phyloP scores from a whole-genome alignment of 2,888 invertebrate genomes.

The Eueremaeus valkanovi region DNA sequence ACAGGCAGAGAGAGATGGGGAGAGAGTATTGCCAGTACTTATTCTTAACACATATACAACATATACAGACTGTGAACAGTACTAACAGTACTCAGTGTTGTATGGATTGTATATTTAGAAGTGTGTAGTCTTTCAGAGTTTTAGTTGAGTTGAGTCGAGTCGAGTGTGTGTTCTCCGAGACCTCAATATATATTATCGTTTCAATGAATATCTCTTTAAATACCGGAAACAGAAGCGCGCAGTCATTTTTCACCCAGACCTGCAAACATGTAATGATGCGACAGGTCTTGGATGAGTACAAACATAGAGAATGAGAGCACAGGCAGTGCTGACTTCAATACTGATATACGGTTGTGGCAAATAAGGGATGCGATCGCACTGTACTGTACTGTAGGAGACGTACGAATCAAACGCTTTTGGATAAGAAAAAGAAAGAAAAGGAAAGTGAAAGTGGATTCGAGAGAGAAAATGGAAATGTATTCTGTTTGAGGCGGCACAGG shows the following conservation, averaged over 20 bases:
- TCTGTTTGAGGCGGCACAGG: no score
- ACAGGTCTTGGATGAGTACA: not conserved
- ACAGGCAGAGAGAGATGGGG: not conserved
- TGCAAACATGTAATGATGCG: not conserved
- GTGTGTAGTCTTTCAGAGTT: no score
- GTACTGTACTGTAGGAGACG: not conserved
- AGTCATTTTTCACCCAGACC: not conserved
- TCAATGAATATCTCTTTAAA: slow-evolving; percentile 16
- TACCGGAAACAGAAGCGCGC: not conserved
- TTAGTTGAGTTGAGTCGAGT: not conserved
- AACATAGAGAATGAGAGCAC: no score
- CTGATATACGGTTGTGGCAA: no score
- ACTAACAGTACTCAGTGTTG: no score
- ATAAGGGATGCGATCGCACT: not conserved
- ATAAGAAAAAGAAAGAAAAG: not conserved
- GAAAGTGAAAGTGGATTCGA: not conserved
- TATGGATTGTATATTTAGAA: no score
- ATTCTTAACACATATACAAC: not conserved
- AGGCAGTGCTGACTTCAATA: no score
- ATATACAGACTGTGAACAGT: no score
- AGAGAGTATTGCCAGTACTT: not conserved
- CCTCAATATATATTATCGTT: not conserved
- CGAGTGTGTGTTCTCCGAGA: not conserved
- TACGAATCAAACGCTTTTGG: not conserved
- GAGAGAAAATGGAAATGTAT: not conserved